Base-by-base conservation (phyloP, 2,797 vertebrate species). In the Scleropages formosus region DNA sequence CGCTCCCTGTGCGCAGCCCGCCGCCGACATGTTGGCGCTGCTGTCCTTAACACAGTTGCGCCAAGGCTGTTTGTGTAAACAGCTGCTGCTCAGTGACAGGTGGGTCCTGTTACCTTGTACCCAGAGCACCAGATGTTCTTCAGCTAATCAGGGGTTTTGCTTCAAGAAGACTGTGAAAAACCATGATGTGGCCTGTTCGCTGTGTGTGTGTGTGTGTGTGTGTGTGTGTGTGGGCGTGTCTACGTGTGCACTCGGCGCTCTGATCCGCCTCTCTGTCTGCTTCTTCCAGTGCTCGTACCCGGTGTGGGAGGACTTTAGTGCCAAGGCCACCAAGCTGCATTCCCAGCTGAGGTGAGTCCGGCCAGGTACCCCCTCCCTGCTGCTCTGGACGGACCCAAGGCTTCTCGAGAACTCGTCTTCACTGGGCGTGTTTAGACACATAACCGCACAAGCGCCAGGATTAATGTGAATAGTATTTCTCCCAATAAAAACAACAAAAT, bases 301-400 rank as follows among this genome's bases (percentile, higher is more conserved):
- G 0, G 90, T 92, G 74, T 93, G 92, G 92, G 91, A 93, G 84
- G 92, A 93, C 82, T 93, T 93, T 85, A 89, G 89, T 84, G 88
- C 96, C 20, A 99, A 99, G 90, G 97, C 97, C 84, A 98, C 96
- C 0, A 99, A 99, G 84, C 94, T 99, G 56, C 96, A 99, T 86
- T 98, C 97, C 77, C 97, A 99, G 86, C 94, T 99, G 85, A 95
- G 96, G 97, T 98, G 84, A 95, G 92, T 80, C 44, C 53, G 15
- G 10, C 20, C 46, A 22, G n/a, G 46, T 22, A 44, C 31, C 44
- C 7, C n/a, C n/a, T n/a, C n/a, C n/a, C n/a, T n/a, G n/a, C n/a
- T n/a, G n/a, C n/a, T n/a, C n/a, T n/a, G n/a, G n/a, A n/a, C n/a
- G n/a, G n/a, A n/a, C n/a, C n/a, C n/a, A n/a, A n/a, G n/a, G n/a